Evolutionary conservation across 1,140 invertebrate species (phyloP).

Genomic region (Scaptomyza montana): DNA sequence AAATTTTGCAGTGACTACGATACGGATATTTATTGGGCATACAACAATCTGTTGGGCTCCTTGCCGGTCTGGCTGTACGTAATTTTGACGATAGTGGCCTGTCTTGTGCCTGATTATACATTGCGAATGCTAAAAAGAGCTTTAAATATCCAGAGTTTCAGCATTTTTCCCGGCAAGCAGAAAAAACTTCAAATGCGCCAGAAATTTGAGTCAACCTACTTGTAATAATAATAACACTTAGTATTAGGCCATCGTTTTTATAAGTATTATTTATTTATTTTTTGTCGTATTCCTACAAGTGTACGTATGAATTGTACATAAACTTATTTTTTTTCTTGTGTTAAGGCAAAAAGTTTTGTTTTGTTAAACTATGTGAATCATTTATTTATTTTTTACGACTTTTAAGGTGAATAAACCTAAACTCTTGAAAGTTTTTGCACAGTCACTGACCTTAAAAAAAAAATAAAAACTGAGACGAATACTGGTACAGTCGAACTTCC

Average conservation of each 20-base stretch:
- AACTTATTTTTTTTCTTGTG: constrained; percentile 39
- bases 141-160: constrained; percentile 65
- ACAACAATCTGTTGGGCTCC: constrained; percentile 86
- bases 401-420: not conserved
- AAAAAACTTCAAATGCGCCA: constrained; percentile 64
- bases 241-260: constrained; percentile 23
- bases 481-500: too few relatives aligned
- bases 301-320: constrained; percentile 33
- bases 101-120: constrained; percentile 87
- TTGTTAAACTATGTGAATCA: constrained; percentile 29
- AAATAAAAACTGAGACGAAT: not conserved
- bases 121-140: constrained; percentile 68
- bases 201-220: constrained; percentile 67
- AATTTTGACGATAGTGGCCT: constrained; percentile 85
- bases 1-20: constrained; percentile 84
- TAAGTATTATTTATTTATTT: constrained; percentile 72
- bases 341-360: constrained; percentile 47
- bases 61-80: constrained; percentile 87
- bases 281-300: constrained; percentile 39
- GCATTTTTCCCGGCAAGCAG: constrained; percentile 71
- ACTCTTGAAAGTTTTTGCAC: not conserved
- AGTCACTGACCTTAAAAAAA: not conserved
- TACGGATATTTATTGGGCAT: constrained; percentile 87
- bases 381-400: not conserved
- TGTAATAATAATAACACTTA: constrained; percentile 42